Evolutionary conservation across 2,113 vertebrate genomes (phyloP).

Genomic region (Fregetta grallaria): DNA sequence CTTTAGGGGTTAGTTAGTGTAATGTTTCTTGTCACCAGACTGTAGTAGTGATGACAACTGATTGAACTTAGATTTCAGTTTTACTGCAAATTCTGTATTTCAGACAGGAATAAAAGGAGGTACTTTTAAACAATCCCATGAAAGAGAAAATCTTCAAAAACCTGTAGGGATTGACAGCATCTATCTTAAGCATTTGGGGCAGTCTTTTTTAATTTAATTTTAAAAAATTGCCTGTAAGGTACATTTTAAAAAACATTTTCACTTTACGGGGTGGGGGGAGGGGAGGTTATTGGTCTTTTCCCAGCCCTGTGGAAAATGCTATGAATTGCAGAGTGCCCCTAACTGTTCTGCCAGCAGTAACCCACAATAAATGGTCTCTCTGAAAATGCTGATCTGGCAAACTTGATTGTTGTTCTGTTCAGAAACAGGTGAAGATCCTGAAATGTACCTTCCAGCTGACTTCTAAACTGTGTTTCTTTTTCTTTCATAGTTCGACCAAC

Average conservation of each 20-base stretch:
- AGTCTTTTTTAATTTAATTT: neutral
- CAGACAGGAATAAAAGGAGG: neutral
- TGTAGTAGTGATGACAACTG: neutral
- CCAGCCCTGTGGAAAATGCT: neutral
- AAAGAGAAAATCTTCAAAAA: neutral
- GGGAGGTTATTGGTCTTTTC: neutral
- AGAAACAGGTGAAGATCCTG: neutral
- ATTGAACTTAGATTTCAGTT: neutral
- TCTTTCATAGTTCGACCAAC: slow-evolving; percentile 81
- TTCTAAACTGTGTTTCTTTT: neutral
- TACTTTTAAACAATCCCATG: neutral
- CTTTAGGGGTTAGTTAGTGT: neutral
- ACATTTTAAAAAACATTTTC: neutral
- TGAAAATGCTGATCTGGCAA: neutral
- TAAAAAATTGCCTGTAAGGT: neutral
- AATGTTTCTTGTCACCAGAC: neutral
- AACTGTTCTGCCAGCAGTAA: neutral
- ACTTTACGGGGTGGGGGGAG: neutral
- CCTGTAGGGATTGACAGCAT: neutral
- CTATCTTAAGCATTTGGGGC: neutral
- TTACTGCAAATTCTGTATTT: neutral
- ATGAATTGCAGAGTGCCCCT: neutral
- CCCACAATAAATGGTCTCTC: neutral
- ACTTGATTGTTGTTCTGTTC: neutral
- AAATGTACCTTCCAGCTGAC: neutral